Conservation (phyloP, 2,888 invertebrate species). For the Pogonocherus hispidulus region DNA sequence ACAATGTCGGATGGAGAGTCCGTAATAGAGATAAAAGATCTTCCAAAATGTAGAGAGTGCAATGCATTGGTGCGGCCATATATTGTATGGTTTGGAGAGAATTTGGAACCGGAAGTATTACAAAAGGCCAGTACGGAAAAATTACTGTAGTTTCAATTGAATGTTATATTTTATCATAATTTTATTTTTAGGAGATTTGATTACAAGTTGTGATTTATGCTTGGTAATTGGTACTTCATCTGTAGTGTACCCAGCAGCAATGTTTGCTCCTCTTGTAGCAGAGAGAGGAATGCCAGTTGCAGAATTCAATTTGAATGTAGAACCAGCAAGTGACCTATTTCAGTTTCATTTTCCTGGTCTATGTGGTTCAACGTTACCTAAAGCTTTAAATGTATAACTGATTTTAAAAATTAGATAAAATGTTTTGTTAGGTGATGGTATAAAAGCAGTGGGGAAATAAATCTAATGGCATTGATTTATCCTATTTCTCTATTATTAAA, state of each 20-base stretch:
- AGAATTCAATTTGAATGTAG: slow-evolving; percentile 75
- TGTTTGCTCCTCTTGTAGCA: slow-evolving; percentile 87
- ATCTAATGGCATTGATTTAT: too few species aligned
- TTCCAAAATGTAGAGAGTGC: slow-evolving; percentile 83
- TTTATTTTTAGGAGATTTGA: slow-evolving; percentile 71
- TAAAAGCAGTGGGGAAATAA: too few species aligned
- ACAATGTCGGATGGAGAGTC: slow-evolving; percentile 57
- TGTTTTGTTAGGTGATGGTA: too few species aligned
- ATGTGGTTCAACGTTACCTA: slow-evolving; percentile 64
- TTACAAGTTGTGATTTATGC: slow-evolving; percentile 82
- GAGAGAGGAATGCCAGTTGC: slow-evolving; percentile 81
- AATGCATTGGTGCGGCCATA: slow-evolving; percentile 81
- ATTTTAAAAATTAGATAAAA: too few species aligned
- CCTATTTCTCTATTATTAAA: too few species aligned
- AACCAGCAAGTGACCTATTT: slow-evolving; percentile 59
- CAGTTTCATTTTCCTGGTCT: slow-evolving; percentile 64
- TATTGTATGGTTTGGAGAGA: slow-evolving; percentile 93
- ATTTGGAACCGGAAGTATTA: slow-evolving; percentile 75
- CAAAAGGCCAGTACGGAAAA: slow-evolving; percentile 72
- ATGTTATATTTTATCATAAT: background rate
- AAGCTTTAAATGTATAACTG: slow-evolving; percentile 56
- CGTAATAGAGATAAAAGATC: slow-evolving; percentile 75
- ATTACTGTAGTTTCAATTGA: background rate
- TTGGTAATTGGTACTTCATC: slow-evolving; percentile 90
- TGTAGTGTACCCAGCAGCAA: slow-evolving; percentile 88